Conservation (phyloP, 2,888 invertebrate species). For the Odontocerum albicorne region DNA sequence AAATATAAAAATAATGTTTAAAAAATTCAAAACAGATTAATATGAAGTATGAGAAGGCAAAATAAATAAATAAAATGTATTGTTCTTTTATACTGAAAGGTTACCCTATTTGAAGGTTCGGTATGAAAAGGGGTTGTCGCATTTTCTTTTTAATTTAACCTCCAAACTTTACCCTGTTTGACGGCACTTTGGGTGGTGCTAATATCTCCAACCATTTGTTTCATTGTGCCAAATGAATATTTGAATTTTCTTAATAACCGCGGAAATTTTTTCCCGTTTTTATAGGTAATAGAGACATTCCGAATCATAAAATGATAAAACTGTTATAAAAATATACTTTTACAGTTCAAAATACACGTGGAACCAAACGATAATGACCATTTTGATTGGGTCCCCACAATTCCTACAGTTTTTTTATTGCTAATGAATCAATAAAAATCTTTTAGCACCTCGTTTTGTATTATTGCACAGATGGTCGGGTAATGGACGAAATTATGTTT, state of each 20-base stretch:
- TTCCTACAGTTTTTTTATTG: conserved; percentile 10
- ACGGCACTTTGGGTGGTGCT: conserved; percentile 14
- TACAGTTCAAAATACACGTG: conserved; percentile 18
- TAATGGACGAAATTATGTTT: background rate
- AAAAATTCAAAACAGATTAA: too few species aligned
- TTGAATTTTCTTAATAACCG: conserved; percentile 20
- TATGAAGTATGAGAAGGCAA: too few species aligned
- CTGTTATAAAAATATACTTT: conserved; percentile 18
- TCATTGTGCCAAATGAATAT: conserved; percentile 31
- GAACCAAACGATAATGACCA: conserved; percentile 14
- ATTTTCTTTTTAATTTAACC: conserved; percentile 36
- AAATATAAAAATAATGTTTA: too few species aligned
- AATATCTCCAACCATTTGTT: conserved; percentile 27
- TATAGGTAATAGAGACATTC: conserved; percentile 19
- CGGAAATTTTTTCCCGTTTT: conserved; percentile 10
- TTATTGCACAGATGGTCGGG: background rate
- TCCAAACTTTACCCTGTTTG: conserved; percentile 23
- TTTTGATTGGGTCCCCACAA: conserved; percentile 16
- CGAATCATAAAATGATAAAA: conserved; percentile 22
- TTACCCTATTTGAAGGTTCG: too few species aligned
- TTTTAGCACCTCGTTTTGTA: background rate
- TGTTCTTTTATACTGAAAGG: too few species aligned
- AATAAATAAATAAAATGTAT: too few species aligned
- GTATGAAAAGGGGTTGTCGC: conserved; percentile 31
- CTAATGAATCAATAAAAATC: conserved; percentile 7